Base-by-base conservation (phyloP, 2,888 invertebrate species). In the Cenopis cana region DNA sequence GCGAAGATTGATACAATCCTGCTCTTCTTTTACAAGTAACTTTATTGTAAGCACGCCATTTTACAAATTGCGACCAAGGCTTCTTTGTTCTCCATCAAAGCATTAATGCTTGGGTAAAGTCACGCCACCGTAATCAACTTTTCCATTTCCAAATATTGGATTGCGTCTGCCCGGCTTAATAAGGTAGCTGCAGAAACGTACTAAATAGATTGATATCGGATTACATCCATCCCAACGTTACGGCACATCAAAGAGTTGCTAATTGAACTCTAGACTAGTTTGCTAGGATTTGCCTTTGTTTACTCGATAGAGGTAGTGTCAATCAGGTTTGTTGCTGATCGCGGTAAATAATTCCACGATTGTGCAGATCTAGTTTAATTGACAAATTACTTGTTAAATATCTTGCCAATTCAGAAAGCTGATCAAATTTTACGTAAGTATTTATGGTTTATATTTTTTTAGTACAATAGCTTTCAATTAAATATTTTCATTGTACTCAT, bases 161-260 rank as follows among this genome's bases (percentile, higher is more conserved):
- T 54, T 65, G 6, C 38, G n/a, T 57, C 20, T 36, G 56, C 18
- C 14, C 49, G 17, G 9, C 36, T 57, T 50, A 59, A 38, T 52
- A 59, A 50, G 52, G 20, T 41, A 36, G n/a, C n/a, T 64, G 36
- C 41, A 36, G 41, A 41, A 29, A 62, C 56, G 50, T 38, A 49
- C 50, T 49, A 20, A 36, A 69, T 46, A 41, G n/a, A n/a, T 12
- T 6, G 24, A 65, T 54, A 59, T 59, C 49, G 46, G 66, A 70
- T 70, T 70, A 70, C 54, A 60, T n/a, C 60, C 52, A 46, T 38
- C 46, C 46, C 49, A 60, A 66, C 54, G 59, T 49, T 29, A 41
- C 52, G 46, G 18, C 41, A 66, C 65, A 66, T 70, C 66, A 70
- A 66, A 70, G 70, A 71, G 67, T 61, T 56, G 38, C 67, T 71